Evolutionary conservation across 2,888 invertebrate genomes (phyloP).

Genomic region (Leptothorax acervorum): DNA sequence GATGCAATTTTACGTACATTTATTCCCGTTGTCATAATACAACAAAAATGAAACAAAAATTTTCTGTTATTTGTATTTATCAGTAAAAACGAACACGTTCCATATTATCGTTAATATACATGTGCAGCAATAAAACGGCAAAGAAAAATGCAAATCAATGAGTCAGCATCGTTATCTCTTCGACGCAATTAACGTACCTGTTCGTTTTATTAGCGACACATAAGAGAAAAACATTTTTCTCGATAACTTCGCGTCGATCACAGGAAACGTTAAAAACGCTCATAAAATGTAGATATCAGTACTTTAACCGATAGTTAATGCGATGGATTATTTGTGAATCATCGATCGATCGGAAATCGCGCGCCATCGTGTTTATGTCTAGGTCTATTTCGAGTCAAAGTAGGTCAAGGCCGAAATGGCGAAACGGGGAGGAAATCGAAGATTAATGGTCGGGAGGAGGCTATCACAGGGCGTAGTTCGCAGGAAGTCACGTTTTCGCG

Average conservation of each 20-base stretch:
- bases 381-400: constrained; percentile 1
- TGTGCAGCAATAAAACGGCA: neutral
- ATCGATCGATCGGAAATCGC: neutral
- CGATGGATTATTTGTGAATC: constrained; percentile 17
- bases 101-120: neutral
- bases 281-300: neutral
- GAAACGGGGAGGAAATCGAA: constrained; percentile 34
- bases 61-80: neutral
- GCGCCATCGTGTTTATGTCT: neutral
- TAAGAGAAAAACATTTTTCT: neutral
- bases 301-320: neutral
- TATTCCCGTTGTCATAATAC: neutral
- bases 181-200: neutral
- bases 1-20: constrained; percentile 9
- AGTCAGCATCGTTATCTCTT: neutral
- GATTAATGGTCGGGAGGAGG: constrained; percentile 38
- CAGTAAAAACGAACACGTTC: neutral
- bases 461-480: constrained; percentile 9
- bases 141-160: neutral
- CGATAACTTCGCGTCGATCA: neutral
- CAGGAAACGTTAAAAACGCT: neutral
- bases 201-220: neutral
- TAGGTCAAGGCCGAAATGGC: constrained; percentile 46
- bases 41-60: neutral
- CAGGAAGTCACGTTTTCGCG: constrained; percentile 41